Conservation (phyloP, 2,113 vertebrate species). For the Aythya baeri region DNA sequence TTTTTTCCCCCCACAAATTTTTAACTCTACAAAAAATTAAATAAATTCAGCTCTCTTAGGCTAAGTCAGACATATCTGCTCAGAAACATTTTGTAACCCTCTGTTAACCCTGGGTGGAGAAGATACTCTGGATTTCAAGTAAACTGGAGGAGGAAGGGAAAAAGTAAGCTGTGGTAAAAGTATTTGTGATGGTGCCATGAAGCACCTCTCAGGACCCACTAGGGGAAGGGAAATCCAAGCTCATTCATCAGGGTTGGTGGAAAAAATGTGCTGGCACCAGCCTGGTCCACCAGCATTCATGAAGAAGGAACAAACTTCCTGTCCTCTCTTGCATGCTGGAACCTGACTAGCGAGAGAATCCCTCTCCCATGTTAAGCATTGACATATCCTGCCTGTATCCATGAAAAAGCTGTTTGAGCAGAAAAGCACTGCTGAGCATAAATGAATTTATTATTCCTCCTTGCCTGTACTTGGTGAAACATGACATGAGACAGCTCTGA, state of each 20-base stretch:
- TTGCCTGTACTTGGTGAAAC: constrained; percentile 26
- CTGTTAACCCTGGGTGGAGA: background rate
- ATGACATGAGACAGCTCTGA: constrained; percentile 29
- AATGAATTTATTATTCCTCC: constrained; percentile 59
- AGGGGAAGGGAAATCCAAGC: background rate
- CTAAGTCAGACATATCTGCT: background rate
- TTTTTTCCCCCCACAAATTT: background rate
- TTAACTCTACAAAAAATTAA: background rate
- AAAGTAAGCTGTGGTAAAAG: rapidly evolving
- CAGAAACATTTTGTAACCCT: background rate
- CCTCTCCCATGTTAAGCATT: background rate
- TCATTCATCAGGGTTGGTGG: background rate
- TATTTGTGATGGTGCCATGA: background rate
- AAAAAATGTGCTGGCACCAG: background rate
- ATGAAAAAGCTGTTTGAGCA: background rate
- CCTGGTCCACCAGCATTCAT: background rate
- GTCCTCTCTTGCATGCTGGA: background rate
- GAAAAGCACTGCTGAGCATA: constrained; percentile 60
- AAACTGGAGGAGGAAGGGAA: background rate
- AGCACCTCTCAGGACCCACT: background rate
- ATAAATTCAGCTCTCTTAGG: background rate
- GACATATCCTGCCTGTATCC: constrained; percentile 41
- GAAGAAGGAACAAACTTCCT: background rate
- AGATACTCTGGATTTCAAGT: background rate
- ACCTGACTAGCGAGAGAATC: constrained; percentile 55